These are phyloP conservation scores for Pachliopta kotzebuea DNA, from an alignment of 2,888 invertebrate species.

Conservation along the genomic window DNA sequence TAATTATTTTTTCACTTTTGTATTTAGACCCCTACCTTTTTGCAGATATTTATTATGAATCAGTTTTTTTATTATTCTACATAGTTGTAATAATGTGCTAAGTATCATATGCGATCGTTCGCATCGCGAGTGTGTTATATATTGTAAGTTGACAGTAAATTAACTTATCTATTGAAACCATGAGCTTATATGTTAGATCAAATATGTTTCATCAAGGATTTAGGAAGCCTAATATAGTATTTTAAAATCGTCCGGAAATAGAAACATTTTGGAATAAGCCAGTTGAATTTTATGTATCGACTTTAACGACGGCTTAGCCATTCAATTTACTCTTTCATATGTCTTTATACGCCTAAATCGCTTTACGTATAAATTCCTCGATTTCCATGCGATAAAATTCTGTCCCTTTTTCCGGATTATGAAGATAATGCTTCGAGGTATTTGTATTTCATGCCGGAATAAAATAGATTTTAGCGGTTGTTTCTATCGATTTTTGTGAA, in stretches of 20 bases:
- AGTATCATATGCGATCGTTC: too few species aligned
- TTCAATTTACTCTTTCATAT: neutral
- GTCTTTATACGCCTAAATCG: constrained; percentile 2
- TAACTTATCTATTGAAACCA: neutral
- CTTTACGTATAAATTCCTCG: constrained; percentile 10
- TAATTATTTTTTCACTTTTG: too few species aligned
- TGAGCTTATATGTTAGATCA: neutral
- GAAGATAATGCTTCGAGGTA: neutral
- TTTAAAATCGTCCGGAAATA: neutral
- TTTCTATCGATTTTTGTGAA: neutral
- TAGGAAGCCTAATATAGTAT: neutral
- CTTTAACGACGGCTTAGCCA: neutral
- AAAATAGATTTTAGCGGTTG: neutral
- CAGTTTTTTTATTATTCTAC: too few species aligned
- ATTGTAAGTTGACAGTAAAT: too few species aligned
- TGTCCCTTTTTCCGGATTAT: constrained; percentile 3
- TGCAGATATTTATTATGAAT: too few species aligned
- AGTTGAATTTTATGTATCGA: too few species aligned
- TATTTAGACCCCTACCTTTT: too few species aligned
- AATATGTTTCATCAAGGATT: neutral
- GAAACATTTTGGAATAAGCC: neutral
- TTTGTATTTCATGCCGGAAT: constrained; percentile 1
- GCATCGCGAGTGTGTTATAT: too few species aligned
- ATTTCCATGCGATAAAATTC: constrained; percentile 18
- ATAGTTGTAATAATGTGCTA: too few species aligned